Base-by-base conservation (phyloP, 2,888 invertebrate genomes). In the Embidobia sp. region DNA sequence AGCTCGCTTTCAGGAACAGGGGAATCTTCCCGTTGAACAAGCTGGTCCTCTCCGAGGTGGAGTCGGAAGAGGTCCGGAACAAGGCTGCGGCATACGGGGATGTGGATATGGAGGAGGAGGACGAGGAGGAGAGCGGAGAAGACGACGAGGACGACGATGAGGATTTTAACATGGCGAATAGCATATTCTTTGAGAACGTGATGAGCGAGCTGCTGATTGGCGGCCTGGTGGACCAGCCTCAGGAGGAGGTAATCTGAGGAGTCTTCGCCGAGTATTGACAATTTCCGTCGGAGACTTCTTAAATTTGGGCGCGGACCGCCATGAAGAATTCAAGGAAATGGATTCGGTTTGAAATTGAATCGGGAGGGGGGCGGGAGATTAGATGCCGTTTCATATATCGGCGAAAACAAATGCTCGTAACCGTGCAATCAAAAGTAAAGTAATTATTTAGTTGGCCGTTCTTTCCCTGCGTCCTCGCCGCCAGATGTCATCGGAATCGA, bases 401-500 rank as follows among this genome's bases (percentile, higher is more conserved):
- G 26, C 19, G 57, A 40, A 31, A 51, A 40, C 51, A 64, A 51
- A 64, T 33, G 42, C 42, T 22, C 35, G 51, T 42, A 61, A 63
- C 16, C 31, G 29, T 48, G 51, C 61, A 53, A 72, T 69, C 69
- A 72, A 61, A 61, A 61, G 61, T 63, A 64, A 70, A 72, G 44
- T 64, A 55, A 63, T 64, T 64, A 48, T 63, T 73, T 64, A 48
- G 72, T 46, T 35, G 44, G 35, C 37, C 33, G 63, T 46, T 22
- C 33, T 61, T 40, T 53, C 22, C 29, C 27, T 27, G 40, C 48
- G 31, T 31, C 29, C 63, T 35, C 73, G 29, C 63, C 46, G 46
- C 63, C 72, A 73, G 72, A 73, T 64, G 72, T 57, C 63, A 73
- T 73, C 46, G 63, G 26, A 57, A 73, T 64, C 72, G 72, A 73